Base-by-base conservation (phyloP, 2,113 vertebrate species). In the Podarcis raffonei region DNA sequence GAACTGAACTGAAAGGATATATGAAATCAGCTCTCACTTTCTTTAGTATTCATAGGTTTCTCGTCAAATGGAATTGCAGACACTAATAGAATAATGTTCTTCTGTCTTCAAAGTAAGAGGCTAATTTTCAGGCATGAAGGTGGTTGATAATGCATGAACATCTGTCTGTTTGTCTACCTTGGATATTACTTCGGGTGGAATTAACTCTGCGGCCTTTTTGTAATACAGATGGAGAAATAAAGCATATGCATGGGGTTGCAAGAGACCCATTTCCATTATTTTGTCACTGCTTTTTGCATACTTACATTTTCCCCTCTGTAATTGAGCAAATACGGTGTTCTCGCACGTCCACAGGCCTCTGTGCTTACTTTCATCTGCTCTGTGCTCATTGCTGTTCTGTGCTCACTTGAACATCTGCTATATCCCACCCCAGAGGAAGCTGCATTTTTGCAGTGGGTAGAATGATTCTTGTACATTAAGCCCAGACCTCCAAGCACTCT, bases 31-130 rank as follows among this genome's bases (percentile, higher is more conserved):
- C 76, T 71, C 25, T 20, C 42, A 86, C 91, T 85, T 66, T 27
- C 11, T 84, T 92, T 32, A 25, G 80, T 89, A 89, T 89, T 91
- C 62, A 23, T 88, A 59, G 13, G 42, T 81, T 91, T 84, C 30
- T 84, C 83, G 22, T 65, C 83, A 91, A 90, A 12, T 48, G 75
- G 75, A 79, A n/a, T 85, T 81, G 82, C 75, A 18, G 57, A 35
- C 39, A 84, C 81, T 89, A 92, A 84, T 84, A 5, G 83, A 89
- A 66, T 39, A 27, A 12, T 62, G 90, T 90, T 75, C 9, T 1
- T 83, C 32, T 81, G 32, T 37, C 76, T 83, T 59, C 42, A 88
- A 53, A 74, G 39, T 39, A 80, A 89, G 30, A 83, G 82, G 25
- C 79, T 18, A 57, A 82, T 84, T 88, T 79, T 72, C 11, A 66